phyloP scores from a whole-genome alignment of 2,888 invertebrate species.

The Dichetophora obliterata region DNA sequence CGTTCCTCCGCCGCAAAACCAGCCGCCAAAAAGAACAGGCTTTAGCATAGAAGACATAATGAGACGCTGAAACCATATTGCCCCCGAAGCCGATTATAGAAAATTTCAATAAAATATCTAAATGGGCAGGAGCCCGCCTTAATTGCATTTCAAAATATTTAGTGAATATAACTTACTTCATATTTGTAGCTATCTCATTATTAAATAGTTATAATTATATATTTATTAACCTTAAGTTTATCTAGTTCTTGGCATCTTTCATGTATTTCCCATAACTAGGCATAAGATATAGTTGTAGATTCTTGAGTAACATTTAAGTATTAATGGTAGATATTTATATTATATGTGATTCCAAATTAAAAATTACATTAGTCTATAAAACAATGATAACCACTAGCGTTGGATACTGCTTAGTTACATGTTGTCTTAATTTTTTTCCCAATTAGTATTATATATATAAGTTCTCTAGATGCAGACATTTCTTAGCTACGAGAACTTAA shows the following conservation, averaged over 20 bases:
- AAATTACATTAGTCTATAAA: background rate
- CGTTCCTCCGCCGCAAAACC: conserved; percentile 61
- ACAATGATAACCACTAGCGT: background rate
- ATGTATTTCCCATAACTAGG: conserved; percentile 9
- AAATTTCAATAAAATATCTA: background rate
- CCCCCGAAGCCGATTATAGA: background rate
- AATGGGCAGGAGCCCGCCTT: too few relatives aligned
- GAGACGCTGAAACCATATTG: conserved; percentile 76
- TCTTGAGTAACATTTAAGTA: background rate
- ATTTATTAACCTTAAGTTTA: background rate
- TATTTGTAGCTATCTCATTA: conserved; percentile 23
- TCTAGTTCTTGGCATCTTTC: background rate
- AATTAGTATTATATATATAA: background rate
- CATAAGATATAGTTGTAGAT: background rate
- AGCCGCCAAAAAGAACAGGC: conserved; percentile 79
- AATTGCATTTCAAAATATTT: background rate
- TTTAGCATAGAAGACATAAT: conserved; percentile 93
- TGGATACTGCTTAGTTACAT: too few relatives aligned
- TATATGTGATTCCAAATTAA: conserved; percentile 24
- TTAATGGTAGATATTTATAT: conserved; percentile 1
- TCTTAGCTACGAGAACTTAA: background rate
- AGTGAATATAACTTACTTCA: background rate
- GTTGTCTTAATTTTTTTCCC: background rate
- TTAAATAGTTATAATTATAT: conserved; percentile 5
- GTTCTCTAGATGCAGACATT: background rate